Evolutionary conservation across 2,113 vertebrate species (phyloP).

Genomic region (Notarius quadriscutis): DNA sequence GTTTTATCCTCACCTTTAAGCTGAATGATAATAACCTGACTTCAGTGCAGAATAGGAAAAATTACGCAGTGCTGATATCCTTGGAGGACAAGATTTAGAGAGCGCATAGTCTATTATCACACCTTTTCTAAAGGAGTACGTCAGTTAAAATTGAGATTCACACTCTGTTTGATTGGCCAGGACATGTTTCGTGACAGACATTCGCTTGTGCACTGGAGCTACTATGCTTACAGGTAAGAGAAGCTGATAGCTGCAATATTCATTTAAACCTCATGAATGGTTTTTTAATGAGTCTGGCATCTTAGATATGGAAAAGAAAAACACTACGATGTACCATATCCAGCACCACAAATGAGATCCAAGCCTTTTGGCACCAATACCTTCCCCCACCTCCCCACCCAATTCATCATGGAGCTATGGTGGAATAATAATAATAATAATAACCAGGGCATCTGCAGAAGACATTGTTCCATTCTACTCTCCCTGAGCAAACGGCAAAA

Average conservation of each 20-base stretch:
- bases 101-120: neutral
- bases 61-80: neutral
- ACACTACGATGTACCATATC: neutral
- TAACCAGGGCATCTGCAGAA: conserved; percentile 3
- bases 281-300: neutral
- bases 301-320: neutral
- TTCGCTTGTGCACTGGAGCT: neutral
- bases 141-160: neutral
- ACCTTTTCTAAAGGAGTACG: neutral
- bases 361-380: neutral
- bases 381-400: neutral
- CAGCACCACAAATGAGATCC: neutral
- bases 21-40: neutral
- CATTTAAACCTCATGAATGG: neutral
- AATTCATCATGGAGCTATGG: no score
- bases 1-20: neutral
- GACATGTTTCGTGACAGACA: neutral
- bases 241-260: neutral
- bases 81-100: neutral
- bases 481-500: neutral
- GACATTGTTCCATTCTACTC: conserved; percentile 8
- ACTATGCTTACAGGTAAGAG: neutral
- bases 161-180: neutral
- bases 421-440: neutral
- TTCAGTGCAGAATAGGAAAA: neutral